phyloP scores from a whole-genome alignment of 1,140 invertebrate genomes.

The Mactra quadrangularis region DNA sequence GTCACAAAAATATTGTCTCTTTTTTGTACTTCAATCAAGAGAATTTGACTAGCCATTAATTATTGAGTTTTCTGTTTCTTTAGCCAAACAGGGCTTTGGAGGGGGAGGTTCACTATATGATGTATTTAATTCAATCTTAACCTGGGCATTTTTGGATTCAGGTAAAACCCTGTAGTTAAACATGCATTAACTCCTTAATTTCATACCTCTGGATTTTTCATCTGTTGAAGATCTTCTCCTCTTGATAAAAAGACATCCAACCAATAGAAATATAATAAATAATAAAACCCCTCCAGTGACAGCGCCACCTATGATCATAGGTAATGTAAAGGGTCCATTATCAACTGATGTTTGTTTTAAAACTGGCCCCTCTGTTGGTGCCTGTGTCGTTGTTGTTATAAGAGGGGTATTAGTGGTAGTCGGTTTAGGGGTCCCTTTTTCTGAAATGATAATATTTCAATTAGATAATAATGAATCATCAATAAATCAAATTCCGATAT shows the following conservation, averaged over 20 bases:
- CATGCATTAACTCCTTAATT: too few relatives aligned
- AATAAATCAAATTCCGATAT: background rate
- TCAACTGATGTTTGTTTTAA: background rate
- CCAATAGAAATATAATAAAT: constrained; percentile 31
- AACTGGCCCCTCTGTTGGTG: background rate
- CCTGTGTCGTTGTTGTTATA: background rate
- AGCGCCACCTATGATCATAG: constrained; percentile 50
- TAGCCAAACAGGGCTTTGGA: too few relatives aligned
- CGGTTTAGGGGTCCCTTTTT: constrained; percentile 8
- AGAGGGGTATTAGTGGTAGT: constrained; percentile 3
- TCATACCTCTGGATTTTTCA: constrained; percentile 48
- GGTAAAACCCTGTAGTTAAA: too few relatives aligned
- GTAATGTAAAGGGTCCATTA: constrained; percentile 7
- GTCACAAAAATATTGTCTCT: too few relatives aligned
- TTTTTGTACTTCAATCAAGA: too few relatives aligned
- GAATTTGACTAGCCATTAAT: too few relatives aligned
- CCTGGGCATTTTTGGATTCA: too few relatives aligned
- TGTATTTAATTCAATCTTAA: too few relatives aligned
- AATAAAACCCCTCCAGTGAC: constrained; percentile 43
- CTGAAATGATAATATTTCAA: constrained; percentile 9
- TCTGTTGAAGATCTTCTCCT: constrained; percentile 10
- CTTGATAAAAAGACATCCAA: constrained; percentile 37
- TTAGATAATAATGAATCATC: background rate
- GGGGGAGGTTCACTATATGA: too few relatives aligned
- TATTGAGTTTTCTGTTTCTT: too few relatives aligned